A percentile compares a stretch with the other conserved stretches of the same genome.
phyloP scores from a whole-genome alignment of 2,888 invertebrate genomes.

The Erpobdella octoculata region DNA sequence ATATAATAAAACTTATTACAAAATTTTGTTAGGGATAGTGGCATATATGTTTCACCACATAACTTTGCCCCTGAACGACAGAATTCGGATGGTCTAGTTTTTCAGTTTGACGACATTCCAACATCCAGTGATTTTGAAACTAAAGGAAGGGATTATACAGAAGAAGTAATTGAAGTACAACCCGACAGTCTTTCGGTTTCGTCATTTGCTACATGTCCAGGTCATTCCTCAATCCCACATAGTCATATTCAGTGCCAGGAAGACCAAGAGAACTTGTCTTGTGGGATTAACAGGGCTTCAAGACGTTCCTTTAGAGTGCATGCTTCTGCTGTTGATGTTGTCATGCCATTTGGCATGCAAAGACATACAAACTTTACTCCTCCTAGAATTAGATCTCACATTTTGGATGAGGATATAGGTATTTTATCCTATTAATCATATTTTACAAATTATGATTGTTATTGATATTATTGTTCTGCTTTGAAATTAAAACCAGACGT shows the following conservation, averaged over 20 bases:
- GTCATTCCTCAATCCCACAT: neutral
- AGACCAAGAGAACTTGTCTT: neutral
- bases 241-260: neutral
- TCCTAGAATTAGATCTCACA: slow-evolving; percentile 4
- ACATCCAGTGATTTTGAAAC: neutral
- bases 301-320: neutral
- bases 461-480: too few species aligned
- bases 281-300: neutral
- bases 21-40: too few species aligned
- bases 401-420: too few species aligned
- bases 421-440: too few species aligned
- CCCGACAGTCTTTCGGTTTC: neutral
- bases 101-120: neutral
- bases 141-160: too few species aligned
- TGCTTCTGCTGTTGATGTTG: neutral
- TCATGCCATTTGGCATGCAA: neutral
- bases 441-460: too few species aligned
- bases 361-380: slow-evolving; percentile 26
- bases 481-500: too few species aligned
- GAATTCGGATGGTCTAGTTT: neutral
- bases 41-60: too few species aligned
- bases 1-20: too few species aligned
- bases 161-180: neutral
- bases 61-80: too few species aligned
- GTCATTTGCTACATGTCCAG: neutral